Base-by-base conservation (phyloP, 2,888 invertebrate species). In the Pteria penguin region DNA sequence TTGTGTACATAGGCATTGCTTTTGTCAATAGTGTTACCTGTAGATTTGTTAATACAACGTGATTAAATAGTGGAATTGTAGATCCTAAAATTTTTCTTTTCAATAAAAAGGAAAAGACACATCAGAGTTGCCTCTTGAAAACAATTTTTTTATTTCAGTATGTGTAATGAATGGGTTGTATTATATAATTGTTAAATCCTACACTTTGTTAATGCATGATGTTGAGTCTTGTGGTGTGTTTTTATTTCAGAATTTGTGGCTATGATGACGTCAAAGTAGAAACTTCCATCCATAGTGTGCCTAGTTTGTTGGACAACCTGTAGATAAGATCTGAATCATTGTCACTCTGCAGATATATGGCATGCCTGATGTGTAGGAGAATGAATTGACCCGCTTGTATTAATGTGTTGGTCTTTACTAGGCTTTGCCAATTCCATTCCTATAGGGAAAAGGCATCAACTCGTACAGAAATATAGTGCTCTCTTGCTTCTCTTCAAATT, bases 251-350 rank as follows among this genome's bases (percentile, higher is more conserved):
- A 81, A 73, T 81, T 79, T 79, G 74, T 77, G 26, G 65, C 54
- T 81, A 91, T 98, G 99, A 94, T 99, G 98, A 66, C 58, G 60
- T 73, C 66, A 60, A 73, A 55, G 58, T 72, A 65, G 58, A 58
- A 72, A 32, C 68, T 68, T 57, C 68, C 68, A 68, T 68, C 68
- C 68, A 68, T 68, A 55, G 68, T 68, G 68, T 68, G 68, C 68
- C 68, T 68, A 68, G 68, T 68, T 68, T 68, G 68, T 68, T 68
- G 68, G 68, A 68, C 45, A 36, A 36, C 68, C 68, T 57, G 32
- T 68, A 68, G 68, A 68, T 68, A 45, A 68, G 57, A 57, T 68
- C 60, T 60, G 60, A 55, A 11, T 36, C 45, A 57, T 57, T 58
- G 57, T 68, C 68, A 68, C 68, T 68, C 27, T 60, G 24, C 68